A percentile compares a stretch with the other conserved stretches of the same genome.
Evolutionary conservation across 1,140 invertebrate species (phyloP).

Genomic region (Parapsyche elsis): DNA sequence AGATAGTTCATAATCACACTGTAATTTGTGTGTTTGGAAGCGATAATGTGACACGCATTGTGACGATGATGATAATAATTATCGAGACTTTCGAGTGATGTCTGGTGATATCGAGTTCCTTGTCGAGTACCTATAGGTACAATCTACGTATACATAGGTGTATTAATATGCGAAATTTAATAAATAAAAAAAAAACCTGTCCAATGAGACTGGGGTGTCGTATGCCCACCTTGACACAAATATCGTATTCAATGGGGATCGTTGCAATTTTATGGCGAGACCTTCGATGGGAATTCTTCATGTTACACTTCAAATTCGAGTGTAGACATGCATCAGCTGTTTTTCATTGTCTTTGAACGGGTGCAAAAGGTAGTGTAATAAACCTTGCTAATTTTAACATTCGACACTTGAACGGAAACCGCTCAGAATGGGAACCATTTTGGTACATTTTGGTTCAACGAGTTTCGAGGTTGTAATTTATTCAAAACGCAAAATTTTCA

Average conservation of each 20-base stretch:
- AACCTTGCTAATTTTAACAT: too few relatives aligned
- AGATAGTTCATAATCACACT: background rate
- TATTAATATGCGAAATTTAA: background rate
- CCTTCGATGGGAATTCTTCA: background rate
- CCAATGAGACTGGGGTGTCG: background rate
- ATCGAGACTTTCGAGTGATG: background rate
- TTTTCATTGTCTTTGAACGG: too few relatives aligned
- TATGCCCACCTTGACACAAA: conserved; percentile 21
- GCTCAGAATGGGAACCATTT: too few relatives aligned
- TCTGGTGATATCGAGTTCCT: background rate
- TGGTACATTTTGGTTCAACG: too few relatives aligned
- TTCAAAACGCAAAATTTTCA: too few relatives aligned
- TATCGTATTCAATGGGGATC: background rate
- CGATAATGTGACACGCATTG: background rate
- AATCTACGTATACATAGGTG: background rate
- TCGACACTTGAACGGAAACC: too few relatives aligned
- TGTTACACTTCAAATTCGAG: background rate
- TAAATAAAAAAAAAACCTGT: background rate
- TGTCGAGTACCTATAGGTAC: background rate
- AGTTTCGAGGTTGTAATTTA: too few relatives aligned
- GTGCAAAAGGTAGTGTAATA: too few relatives aligned
- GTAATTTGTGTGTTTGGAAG: background rate
- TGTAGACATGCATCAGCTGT: background rate
- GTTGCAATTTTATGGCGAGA: background rate
- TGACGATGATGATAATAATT: background rate